phyloP scores from a whole-genome alignment of 2,888 invertebrate species.

The Eurytoma californica region DNA sequence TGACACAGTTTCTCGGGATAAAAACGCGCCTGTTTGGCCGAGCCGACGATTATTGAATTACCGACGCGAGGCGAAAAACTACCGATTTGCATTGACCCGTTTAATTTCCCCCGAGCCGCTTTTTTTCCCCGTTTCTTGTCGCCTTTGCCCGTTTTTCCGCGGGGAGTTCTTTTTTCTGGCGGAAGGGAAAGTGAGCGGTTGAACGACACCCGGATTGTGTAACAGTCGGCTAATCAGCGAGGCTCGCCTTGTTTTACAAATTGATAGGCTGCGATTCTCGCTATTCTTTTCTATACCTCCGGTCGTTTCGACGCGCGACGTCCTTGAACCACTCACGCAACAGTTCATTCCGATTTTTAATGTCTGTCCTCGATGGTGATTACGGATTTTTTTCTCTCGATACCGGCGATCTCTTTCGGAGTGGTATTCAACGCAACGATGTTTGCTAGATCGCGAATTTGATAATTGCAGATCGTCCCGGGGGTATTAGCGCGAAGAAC shows the following conservation, averaged over 20 bases:
- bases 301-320: not conserved
- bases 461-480: too few relatives aligned
- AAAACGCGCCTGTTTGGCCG: slow-evolving; percentile 47
- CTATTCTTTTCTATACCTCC: not conserved
- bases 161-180: not conserved
- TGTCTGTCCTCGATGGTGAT: slow-evolving; percentile 1
- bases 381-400: not conserved
- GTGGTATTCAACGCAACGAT: too few relatives aligned
- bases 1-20: slow-evolving; percentile 52
- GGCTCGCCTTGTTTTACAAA: slow-evolving; percentile 17
- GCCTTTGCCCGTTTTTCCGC: not conserved
- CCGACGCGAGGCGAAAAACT: slow-evolving; percentile 24
- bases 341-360: slow-evolving; percentile 33
- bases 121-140: not conserved
- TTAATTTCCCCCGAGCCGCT: slow-evolving; percentile 3
- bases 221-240: slow-evolving; percentile 33
- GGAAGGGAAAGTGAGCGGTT: slow-evolving; percentile 47
- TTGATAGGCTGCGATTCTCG: not conserved
- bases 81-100: slow-evolving; percentile 49
- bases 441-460: too few relatives aligned
- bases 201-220: slow-evolving; percentile 34
- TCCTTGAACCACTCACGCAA: slow-evolving; percentile 44
- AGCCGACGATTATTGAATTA: slow-evolving; percentile 51
- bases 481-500: too few relatives aligned
- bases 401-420: not conserved